Percentiles rank a stretch among this genome's conserved stretches.
These are phyloP conservation scores for Tenthredo mesomela DNA, from an alignment of 2,888 invertebrate species.

Conservation along the genomic window DNA sequence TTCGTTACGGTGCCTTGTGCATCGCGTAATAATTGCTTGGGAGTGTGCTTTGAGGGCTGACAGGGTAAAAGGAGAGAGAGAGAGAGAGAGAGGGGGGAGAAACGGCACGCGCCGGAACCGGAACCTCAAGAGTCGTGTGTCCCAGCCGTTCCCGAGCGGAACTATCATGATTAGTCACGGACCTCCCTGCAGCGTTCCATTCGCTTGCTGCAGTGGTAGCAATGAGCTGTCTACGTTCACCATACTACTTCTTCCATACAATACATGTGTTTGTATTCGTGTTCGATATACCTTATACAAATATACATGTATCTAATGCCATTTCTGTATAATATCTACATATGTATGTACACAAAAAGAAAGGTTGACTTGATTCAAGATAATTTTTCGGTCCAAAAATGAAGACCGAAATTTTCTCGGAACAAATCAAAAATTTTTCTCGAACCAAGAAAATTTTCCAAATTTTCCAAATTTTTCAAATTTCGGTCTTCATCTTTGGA, in stretches of 20 bases:
- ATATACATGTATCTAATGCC: neutral
- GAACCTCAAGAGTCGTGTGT: conserved; percentile 76
- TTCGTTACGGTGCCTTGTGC: conserved; percentile 61
- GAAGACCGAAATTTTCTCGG: no score
- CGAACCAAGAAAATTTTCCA: no score
- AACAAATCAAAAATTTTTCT: no score
- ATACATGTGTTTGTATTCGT: neutral
- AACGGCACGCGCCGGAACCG: conserved; percentile 76
- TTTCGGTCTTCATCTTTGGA: no score
- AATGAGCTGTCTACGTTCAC: conserved; percentile 22
- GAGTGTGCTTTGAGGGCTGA: conserved; percentile 41
- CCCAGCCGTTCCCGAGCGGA: conserved; percentile 77
- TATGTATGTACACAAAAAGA: no score
- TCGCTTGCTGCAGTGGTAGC: conserved; percentile 11
- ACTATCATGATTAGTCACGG: conserved; percentile 78
- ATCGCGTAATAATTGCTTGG: conserved; percentile 74
- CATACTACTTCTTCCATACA: neutral
- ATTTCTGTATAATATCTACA: neutral
- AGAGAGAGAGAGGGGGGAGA: conserved; percentile 51
- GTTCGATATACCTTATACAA: neutral
- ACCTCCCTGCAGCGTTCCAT: conserved; percentile 64
- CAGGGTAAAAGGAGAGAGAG: conserved; percentile 52
- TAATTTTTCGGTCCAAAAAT: no score
- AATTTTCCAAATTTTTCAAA: no score
- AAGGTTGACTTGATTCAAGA: no score